Evolutionary conservation across 2,797 vertebrate genomes (phyloP).

Genomic region (Sebastiscus tertius): DNA sequence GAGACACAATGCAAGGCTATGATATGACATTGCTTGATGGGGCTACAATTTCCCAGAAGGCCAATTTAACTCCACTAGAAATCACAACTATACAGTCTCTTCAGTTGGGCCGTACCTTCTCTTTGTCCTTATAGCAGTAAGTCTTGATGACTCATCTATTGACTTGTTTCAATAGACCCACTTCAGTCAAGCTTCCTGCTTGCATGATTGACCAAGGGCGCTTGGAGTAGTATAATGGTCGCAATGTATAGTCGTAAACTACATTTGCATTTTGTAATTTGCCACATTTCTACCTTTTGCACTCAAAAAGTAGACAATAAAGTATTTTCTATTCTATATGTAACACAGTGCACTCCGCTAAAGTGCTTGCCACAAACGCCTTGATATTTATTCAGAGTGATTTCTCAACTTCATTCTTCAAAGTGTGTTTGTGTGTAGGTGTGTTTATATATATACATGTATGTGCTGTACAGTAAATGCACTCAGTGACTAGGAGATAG

Average conservation of each 20-base stretch:
- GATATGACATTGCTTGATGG: constrained; percentile 4
- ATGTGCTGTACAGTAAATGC: constrained; percentile 15
- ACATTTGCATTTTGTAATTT: not conserved
- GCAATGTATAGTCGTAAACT: not conserved
- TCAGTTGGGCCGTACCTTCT: not conserved
- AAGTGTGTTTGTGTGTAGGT: constrained; percentile 19
- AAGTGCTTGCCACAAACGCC: constrained; percentile 13
- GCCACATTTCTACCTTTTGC: not conserved
- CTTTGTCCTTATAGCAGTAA: constrained; percentile 4
- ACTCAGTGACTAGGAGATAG: constrained; percentile 18
- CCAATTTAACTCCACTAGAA: constrained; percentile 36
- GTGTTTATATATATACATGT: not conserved
- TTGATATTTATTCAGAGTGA: constrained; percentile 2
- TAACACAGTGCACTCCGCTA: not conserved
- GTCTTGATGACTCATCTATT: constrained; percentile 45
- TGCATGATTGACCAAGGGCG: not conserved
- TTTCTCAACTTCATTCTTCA: constrained; percentile 32
- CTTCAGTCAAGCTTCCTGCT: constrained; percentile 17
- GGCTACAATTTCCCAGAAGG: not conserved
- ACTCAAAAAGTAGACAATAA: not conserved
- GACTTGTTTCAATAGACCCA: constrained; percentile 22
- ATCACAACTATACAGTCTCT: not conserved
- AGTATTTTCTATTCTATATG: not conserved
- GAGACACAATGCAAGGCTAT: not conserved
- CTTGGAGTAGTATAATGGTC: not conserved